phyloP scores from a whole-genome alignment of 1,140 invertebrate genomes.

The Cherax quadricarinatus region DNA sequence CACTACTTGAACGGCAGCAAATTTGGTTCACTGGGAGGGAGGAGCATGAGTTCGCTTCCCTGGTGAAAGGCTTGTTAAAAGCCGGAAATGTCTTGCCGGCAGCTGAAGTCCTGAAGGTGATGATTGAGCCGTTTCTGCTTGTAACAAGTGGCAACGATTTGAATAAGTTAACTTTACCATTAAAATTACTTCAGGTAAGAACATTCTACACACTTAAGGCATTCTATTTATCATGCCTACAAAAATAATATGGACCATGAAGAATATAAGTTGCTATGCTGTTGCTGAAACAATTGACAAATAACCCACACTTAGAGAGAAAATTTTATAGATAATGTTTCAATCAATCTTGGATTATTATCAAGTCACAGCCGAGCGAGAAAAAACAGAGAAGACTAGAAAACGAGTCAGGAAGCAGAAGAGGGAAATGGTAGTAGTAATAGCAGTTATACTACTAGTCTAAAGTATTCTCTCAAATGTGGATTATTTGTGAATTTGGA shows the following conservation, averaged over 20 bases:
- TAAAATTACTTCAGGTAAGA: constrained; percentile 36
- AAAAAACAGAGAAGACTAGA: no score
- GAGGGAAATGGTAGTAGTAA: no score
- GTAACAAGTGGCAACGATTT: not conserved
- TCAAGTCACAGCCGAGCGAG: no score
- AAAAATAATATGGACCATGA: not conserved
- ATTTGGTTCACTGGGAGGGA: constrained; percentile 6
- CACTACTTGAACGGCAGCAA: not conserved
- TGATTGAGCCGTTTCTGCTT: constrained; percentile 26
- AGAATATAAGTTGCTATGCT: not conserved
- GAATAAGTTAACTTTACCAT: constrained; percentile 9
- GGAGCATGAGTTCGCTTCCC: constrained; percentile 17
- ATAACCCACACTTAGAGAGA: no score
- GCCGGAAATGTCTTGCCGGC: not conserved
- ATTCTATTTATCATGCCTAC: not conserved
- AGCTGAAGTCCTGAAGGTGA: constrained; percentile 6
- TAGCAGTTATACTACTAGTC: no score
- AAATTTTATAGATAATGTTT: not conserved
- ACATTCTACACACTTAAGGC: not conserved
- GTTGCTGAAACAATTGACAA: no score
- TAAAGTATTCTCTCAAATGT: no score
- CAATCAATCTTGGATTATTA: not conserved
- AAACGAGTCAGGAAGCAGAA: no score
- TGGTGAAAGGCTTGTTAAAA: constrained; percentile 24
- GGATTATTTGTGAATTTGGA: no score